Base-by-base conservation (phyloP, 2,888 invertebrate genomes). In the Rugalucina vietnamica region DNA sequence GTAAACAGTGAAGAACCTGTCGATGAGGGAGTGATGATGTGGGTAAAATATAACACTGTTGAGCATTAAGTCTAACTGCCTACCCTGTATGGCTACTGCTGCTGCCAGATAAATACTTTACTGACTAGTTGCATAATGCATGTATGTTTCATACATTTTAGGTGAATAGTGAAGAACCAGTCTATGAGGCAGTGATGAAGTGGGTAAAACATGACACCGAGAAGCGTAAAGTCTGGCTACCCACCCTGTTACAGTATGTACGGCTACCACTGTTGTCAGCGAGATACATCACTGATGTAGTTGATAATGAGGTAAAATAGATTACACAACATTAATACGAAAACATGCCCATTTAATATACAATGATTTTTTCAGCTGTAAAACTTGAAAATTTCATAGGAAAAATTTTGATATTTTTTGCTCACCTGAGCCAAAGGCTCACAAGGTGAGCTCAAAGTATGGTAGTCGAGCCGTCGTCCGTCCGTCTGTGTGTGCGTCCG, bases 201-300 rank as follows among this genome's bases (percentile, higher is more conserved):
- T 94, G 94, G 94, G 94, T 94, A 21, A 92, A 92, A 78, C 88
- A 91, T 76, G 91, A 92, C 29, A 82, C 86, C 39, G 90, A 89
- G 43, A 86, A 80, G 21, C 87, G 94, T n/a, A 84, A 89, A 69
- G 78, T 87, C 50, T 87, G 89, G 87, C 85, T 95, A 27, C 88
- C 94, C 18, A 69, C 87, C 10, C 88, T 95, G 24, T 88, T 95
- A 70, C 83, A 88, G 32, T 88, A 92, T 85, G 92, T 94, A 24
- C 90, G 95, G 8, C 88, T 95, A 27, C 93, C 95, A 18, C 86
- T 94, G 27, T 88, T 95, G 50, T 91, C 93, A 27, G 94, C 93
- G 2, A 88, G 92, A 50, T 95, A 90, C 83, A 92, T 95, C 79
- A 95, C 95, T 5, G 95, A 95, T 89, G 88, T 93, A 24, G 90